Evolutionary conservation across 2,797 vertebrate species (phyloP).

Genomic region (Heteromormyrus szaboi): DNA sequence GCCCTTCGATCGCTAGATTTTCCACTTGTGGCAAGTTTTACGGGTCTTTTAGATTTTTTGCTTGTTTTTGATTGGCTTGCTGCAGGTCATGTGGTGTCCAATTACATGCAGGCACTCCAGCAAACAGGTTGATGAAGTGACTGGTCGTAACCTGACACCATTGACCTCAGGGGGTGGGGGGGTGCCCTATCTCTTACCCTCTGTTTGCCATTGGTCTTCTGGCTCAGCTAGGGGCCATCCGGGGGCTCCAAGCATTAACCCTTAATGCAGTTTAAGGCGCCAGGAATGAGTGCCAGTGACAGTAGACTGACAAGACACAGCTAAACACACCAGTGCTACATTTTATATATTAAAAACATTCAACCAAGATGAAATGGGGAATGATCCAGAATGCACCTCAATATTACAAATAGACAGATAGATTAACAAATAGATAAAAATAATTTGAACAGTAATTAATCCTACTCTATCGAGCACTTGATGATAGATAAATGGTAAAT

Average conservation of each 20-base stretch:
- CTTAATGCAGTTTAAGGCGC: slow-evolving; percentile 18
- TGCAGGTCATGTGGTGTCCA: neutral
- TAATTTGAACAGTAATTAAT: neutral
- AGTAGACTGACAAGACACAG: too few relatives aligned
- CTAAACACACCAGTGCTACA: neutral
- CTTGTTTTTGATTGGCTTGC: neutral
- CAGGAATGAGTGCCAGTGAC: neutral
- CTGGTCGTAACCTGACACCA: slow-evolving; percentile 22
- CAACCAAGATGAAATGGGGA: neutral
- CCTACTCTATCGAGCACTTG: neutral
- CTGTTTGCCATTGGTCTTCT: slow-evolving; percentile 22
- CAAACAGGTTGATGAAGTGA: neutral
- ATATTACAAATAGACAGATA: neutral
- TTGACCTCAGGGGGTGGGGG: neutral
- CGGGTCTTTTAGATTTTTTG: neutral
- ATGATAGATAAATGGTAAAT: neutral
- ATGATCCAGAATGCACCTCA: neutral
- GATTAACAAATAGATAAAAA: too few relatives aligned
- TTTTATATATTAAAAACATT: neutral
- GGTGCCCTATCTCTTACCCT: neutral
- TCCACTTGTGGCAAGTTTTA: neutral
- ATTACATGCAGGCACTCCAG: neutral
- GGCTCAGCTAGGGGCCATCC: slow-evolving; percentile 2
- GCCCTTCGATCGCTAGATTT: neutral
- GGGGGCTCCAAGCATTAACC: slow-evolving; percentile 14